A percentile compares a stretch with the other conserved stretches of the same genome.
These are phyloP conservation scores for Pseudorasbora parva DNA, from an alignment of 2,113 vertebrate species.

Conservation along the genomic window DNA sequence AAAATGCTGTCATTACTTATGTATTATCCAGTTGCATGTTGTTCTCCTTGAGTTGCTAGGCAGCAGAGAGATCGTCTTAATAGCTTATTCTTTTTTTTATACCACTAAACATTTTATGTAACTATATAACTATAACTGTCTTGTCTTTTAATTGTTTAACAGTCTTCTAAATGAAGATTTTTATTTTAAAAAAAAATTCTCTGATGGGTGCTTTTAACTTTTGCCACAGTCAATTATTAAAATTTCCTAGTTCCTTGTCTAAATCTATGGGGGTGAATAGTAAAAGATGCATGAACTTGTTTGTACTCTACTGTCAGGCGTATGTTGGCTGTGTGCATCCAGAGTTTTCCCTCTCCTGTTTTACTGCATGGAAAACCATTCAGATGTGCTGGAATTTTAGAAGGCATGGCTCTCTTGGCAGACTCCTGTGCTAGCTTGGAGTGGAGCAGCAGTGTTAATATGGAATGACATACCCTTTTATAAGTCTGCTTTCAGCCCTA, in stretches of 20 bases:
- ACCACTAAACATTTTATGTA: neutral
- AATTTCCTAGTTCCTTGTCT: constrained; percentile 15
- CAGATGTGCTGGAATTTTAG: neutral
- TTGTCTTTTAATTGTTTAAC: constrained; percentile 29
- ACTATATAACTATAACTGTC: neutral
- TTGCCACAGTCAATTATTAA: neutral
- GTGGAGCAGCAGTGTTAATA: constrained; percentile 5
- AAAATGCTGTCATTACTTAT: constrained; percentile 40
- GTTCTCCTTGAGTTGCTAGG: constrained; percentile 47
- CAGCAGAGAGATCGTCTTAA: constrained; percentile 13
- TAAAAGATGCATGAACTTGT: constrained; percentile 31
- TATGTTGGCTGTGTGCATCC: neutral
- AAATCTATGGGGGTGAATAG: neutral
- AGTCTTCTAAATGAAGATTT: neutral
- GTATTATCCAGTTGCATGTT: constrained; percentile 27
- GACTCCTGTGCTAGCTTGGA: neutral
- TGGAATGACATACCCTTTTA: neutral
- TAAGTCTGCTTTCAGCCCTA: neutral
- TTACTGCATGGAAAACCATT: neutral
- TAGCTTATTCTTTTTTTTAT: constrained; percentile 23
- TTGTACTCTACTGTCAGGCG: neutral
- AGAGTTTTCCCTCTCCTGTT: neutral
- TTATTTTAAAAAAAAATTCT: neutral
- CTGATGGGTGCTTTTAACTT: neutral
- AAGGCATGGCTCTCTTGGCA: neutral